Base-by-base conservation (phyloP, 2,797 vertebrate species). In the Manis pentadactyla region DNA sequence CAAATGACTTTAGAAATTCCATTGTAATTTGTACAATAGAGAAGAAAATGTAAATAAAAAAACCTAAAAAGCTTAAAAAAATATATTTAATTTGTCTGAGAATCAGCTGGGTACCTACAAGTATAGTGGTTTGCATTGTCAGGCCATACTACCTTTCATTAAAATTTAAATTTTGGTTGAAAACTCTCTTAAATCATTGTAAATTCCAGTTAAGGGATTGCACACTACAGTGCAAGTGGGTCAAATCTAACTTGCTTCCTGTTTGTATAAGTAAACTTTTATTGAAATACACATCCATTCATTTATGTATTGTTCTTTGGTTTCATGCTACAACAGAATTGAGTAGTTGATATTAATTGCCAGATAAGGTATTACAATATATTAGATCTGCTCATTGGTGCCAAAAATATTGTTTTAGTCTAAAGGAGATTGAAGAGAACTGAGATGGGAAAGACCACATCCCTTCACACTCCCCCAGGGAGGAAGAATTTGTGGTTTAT, bases 401-500 rank as follows among this genome's bases (percentile, higher is more conserved):
- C 21, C 34, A 34, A 79, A 82, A 57, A 37, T 78, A 97, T 73
- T 83, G 55, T 90, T 95, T 93, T 86, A 84, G 55, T 81, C 79
- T 90, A 46, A 75, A 78, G 21, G 34, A 95, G 85, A 68, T 59
- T 87, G 81, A 74, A 87, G 86, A 63, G 84, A 89, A 81, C 90
- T 0, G 7, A 78, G 74, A 73, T 42, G 39, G 74, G 73, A 87
- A 95, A 90, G 90, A 87, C 87, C 77, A 94, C 14, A 84, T 93
- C 89, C 81, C 74, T 81, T 94, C 42, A 95, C 87, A 92, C 27
- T 93, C 95, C 89, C 66, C 77, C 5, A n/a, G 93, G 55, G 92
- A 97, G 84, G 95, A 97, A 93, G 61, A 89, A 68, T 75, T 92
- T 97, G 95, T 92, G 92, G 87, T 97, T 95, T 87, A 27, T 85